Evolutionary conservation across 2,113 vertebrate genomes (phyloP).

Genomic region (Brachypteracias leptosomus): DNA sequence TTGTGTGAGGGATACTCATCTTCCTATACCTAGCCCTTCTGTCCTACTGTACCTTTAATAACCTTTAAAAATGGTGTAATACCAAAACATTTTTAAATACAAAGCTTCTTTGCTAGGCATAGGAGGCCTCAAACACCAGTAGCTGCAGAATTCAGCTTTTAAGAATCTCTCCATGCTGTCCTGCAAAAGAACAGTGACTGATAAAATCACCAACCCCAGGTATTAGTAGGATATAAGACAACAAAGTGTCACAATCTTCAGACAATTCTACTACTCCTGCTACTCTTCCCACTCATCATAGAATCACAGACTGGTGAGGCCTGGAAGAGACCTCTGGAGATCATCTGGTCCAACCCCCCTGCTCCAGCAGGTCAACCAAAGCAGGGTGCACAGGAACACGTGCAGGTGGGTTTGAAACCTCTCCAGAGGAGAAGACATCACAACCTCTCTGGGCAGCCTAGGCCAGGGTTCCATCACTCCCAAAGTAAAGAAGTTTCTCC

Average conservation of each 20-base stretch:
- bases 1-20: not conserved
- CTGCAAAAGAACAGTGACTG: not conserved
- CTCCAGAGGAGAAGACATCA: too few relatives aligned
- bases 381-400: too few relatives aligned
- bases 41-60: not conserved
- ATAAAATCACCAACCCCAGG: not conserved
- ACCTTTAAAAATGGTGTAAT: not conserved
- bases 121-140: not conserved
- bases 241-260: not conserved
- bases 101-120: not conserved
- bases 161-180: not conserved
- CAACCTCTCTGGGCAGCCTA: too few relatives aligned
- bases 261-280: not conserved
- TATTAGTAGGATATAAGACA: not conserved
- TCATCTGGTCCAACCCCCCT: too few relatives aligned
- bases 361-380: too few relatives aligned
- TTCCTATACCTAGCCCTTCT: not conserved
- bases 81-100: not conserved
- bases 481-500: too few relatives aligned
- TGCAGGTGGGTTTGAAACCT: too few relatives aligned
- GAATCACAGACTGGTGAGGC: too few relatives aligned
- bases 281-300: not conserved
- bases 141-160: not conserved
- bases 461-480: too few relatives aligned
- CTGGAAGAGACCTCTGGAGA: too few relatives aligned